Percentiles rank a stretch among this genome's conserved stretches.
Evolutionary conservation across 2,797 vertebrate species (phyloP).

Genomic region (Diceros bicornis): DNA sequence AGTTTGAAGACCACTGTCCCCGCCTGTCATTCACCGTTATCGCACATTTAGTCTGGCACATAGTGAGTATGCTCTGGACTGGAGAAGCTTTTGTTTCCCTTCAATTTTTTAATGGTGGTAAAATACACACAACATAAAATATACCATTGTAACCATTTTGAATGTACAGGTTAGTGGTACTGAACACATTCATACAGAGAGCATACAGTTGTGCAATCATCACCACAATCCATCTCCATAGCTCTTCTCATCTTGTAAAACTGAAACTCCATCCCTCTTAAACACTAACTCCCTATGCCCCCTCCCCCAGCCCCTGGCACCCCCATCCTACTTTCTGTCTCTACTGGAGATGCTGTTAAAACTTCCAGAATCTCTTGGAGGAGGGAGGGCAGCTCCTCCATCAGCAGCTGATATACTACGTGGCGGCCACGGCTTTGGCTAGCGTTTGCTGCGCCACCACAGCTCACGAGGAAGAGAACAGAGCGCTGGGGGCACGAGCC

Average conservation of each 20-base stretch:
- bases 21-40: neutral
- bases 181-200: neutral
- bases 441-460: neutral
- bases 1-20: neutral
- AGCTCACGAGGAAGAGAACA: neutral
- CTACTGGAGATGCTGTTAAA: neutral
- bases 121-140: neutral
- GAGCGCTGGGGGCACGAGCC: accelerated
- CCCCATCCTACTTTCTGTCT: neutral
- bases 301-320: too few relatives aligned
- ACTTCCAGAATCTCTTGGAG: neutral
- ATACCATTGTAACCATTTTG: neutral
- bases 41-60: neutral
- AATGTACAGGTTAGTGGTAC: neutral
- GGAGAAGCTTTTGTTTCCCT: neutral
- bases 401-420: neutral
- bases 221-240: neutral
- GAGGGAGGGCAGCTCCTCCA: neutral
- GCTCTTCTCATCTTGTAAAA: neutral
- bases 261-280: neutral
- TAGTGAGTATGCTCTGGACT: neutral
- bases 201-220: neutral
- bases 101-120: neutral
- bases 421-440: accelerated
- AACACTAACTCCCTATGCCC: neutral